Evolutionary conservation across 1,140 invertebrate species (phyloP).

Genomic region (Penaeus japonicus): DNA sequence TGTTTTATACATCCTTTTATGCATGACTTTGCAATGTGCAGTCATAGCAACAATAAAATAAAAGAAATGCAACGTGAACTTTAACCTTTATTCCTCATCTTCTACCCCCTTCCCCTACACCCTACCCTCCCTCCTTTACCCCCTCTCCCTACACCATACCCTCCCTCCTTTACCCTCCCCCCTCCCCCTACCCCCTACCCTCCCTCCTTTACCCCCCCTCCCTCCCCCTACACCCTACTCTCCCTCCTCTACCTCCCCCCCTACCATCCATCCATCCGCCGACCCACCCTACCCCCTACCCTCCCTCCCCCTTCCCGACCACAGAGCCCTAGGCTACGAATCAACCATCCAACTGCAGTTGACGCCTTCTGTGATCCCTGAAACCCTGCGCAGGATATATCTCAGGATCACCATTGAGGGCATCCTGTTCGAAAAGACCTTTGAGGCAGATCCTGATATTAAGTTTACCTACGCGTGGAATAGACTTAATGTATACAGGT

Average conservation of each 20-base stretch:
- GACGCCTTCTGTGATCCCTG: conserved; percentile 84
- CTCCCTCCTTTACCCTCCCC: no score
- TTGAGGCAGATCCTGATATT: conserved; percentile 94
- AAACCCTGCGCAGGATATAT: conserved; percentile 84
- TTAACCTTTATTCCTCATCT: no score
- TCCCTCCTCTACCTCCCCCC: not conserved
- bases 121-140: no score
- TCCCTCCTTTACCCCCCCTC: no score
- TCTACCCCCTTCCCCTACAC: no score
- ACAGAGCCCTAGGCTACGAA: conserved; percentile 76
- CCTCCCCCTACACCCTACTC: no score
- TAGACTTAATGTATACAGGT: conserved; percentile 88
- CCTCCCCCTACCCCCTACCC: no score
- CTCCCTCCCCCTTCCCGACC: no score
- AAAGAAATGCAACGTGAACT: not conserved
- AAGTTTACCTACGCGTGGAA: conserved; percentile 98
- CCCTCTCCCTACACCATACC: no score
- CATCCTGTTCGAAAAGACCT: conserved; percentile 88
- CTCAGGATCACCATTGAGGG: conserved; percentile 93
- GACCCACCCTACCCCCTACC: not conserved
- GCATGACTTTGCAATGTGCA: no score
- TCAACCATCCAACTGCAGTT: conserved; percentile 94
- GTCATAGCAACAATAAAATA: not conserved
- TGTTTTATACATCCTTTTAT: no score
- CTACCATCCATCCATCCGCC: not conserved